Base-by-base conservation (phyloP, 1,140 invertebrate genomes). In the Luehdorfia chinensis region DNA sequence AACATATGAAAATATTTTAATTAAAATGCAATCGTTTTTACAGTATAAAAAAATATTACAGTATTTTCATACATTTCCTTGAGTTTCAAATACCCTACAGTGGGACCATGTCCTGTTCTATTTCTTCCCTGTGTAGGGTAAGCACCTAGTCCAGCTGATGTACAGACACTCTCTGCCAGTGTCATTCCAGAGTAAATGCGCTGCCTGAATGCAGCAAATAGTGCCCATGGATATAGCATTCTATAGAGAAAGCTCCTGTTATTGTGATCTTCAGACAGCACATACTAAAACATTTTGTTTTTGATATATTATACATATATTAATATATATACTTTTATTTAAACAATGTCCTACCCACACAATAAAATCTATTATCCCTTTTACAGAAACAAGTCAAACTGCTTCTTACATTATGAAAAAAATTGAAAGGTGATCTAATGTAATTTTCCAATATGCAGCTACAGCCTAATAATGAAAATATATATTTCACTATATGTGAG, bases 141-240 rank as follows among this genome's bases (percentile, higher is more conserved):
- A 2, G 94, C 95, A 4, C 97, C 97, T 2, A 98, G 86, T 0
- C 96, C 96, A 11, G 94, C 92, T 74, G 94, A 93, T 9, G 95
- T 95, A 72, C 96, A 98, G n/a, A 95, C 93, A 76, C 94, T 95
- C 80, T 98, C 97, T 0, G 96, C 94, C 9, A 98, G 72, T 1
- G 93, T 91, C 89, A 98, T 94, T 0, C 96, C 97, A 13, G 92
- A 91, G 69, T 97, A 98, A 36, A 99, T 93, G 45, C 97, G 89
- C 80, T 95, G 93, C 4, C 96, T 91, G 79, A 98, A 98, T 36
- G 91, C 92, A 14, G 95, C 91, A 75, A 98, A 99, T 33, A 94
- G 89, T 1, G 94, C 92, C 81, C 94, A 94, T 55, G 96, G 94
- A 69, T 96, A 98, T 72, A 94, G 90, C 37, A 96, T 85, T 44